These are phyloP conservation scores for Centroberyx gerrardi DNA, from an alignment of 2,797 vertebrate species.

Conservation along the genomic window DNA sequence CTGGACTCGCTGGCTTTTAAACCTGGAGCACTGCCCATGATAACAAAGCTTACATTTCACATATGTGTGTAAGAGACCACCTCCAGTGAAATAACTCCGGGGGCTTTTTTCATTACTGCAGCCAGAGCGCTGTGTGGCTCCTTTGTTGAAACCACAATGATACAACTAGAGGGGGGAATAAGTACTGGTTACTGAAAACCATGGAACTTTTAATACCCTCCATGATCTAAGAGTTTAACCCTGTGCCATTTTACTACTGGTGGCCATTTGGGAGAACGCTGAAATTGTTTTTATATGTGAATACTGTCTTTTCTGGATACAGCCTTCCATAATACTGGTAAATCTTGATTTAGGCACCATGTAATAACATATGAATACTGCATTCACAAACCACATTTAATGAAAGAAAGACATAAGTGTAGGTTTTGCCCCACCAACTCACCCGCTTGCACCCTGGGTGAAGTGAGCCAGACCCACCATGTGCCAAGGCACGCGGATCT, in stretches of 20 bases:
- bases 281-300: too few species aligned
- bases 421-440: conserved; percentile 1
- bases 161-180: conserved; percentile 27
- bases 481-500: conserved; percentile 11
- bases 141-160: conserved; percentile 68
- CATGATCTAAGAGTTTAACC: conserved; percentile 42
- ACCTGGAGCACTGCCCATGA: conserved; percentile 34
- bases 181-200: conserved; percentile 36
- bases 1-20: conserved; percentile 24
- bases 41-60: conserved; percentile 64
- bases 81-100: conserved; percentile 40
- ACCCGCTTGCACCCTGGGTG: conserved; percentile 21
- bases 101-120: conserved; percentile 46
- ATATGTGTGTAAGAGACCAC: conserved; percentile 44
- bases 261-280: background rate
- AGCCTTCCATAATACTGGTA: too few species aligned
- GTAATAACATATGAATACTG: too few species aligned
- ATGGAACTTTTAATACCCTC: conserved; percentile 23
- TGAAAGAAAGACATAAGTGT: too few species aligned
- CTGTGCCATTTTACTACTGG: background rate
- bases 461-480: fast-evolving
- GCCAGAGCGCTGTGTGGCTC: conserved; percentile 50
- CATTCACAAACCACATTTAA: too few species aligned
- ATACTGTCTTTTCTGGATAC: too few species aligned
- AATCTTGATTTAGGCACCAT: too few species aligned